A percentile compares a stretch with the other conserved stretches of the same genome.
These are phyloP conservation scores for Rhabdomys dilectus DNA, from an alignment of 2,113 vertebrate species.

Conservation along the genomic window DNA sequence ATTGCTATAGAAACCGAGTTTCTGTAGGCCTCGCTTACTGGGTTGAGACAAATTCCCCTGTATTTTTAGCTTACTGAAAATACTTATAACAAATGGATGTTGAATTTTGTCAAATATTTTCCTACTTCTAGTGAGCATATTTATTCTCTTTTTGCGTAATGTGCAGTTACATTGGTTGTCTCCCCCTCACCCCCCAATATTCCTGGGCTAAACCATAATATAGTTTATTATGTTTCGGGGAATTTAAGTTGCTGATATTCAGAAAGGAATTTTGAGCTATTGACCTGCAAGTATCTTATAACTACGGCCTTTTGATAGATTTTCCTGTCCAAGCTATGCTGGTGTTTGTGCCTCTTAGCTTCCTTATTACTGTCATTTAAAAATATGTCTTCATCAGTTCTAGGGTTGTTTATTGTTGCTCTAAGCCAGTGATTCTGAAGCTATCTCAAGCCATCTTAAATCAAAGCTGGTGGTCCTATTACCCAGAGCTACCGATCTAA, in stretches of 20 bases:
- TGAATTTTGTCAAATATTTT: constrained; percentile 47
- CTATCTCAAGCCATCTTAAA: neutral
- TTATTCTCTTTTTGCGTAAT: constrained; percentile 27
- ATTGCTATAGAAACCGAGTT: neutral
- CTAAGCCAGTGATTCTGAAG: neutral
- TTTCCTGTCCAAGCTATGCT: neutral
- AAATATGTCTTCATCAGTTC: neutral
- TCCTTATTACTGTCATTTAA: neutral
- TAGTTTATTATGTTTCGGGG: neutral
- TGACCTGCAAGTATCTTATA: neutral
- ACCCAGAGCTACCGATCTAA: neutral
- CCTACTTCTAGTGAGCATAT: constrained; percentile 16
- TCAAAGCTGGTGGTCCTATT: neutral
- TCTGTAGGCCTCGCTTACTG: neutral
- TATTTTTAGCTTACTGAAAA: constrained; percentile 32
- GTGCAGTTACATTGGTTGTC: constrained; percentile 3
- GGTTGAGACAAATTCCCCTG: neutral
- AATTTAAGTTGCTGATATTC: constrained; percentile 47
- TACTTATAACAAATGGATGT: constrained; percentile 31
- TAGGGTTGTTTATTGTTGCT: neutral
- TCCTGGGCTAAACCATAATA: neutral
- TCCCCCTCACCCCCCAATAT: neutral
- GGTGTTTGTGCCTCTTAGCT: neutral
- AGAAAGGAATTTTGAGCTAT: constrained; percentile 26
- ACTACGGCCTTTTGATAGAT: neutral